Conservation (phyloP, 2,888 invertebrate genomes). For the Andrena praecox region DNA sequence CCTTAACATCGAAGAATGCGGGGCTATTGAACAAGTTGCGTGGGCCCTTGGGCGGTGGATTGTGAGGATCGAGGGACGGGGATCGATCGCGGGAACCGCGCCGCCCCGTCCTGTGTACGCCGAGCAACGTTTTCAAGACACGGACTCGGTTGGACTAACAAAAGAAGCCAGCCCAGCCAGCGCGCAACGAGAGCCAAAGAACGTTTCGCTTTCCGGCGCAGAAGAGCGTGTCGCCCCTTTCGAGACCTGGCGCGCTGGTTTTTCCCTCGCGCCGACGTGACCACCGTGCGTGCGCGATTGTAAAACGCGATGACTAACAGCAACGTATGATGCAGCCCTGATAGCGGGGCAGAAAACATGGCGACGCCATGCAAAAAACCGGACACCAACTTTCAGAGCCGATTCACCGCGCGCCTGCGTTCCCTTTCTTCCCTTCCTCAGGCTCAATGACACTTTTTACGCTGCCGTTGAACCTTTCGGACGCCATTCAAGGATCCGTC, state of each 20-base stretch:
- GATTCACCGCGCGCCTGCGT: constrained; percentile 38
- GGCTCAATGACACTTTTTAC: constrained; percentile 35
- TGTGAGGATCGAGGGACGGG: constrained; percentile 26
- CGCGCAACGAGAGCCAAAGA: constrained; percentile 54
- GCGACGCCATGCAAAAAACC: constrained; percentile 50
- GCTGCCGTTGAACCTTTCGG: neutral
- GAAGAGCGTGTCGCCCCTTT: constrained; percentile 79
- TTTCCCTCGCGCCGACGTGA: constrained; percentile 58
- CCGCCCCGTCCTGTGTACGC: neutral
- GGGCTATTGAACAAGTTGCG: constrained; percentile 17
- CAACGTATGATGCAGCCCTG: constrained; percentile 58
- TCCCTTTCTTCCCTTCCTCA: constrained; percentile 31
- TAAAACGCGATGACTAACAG: constrained; percentile 62
- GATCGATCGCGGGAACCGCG: constrained; percentile 25
- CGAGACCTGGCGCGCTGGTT: constrained; percentile 51
- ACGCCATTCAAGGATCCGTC: neutral
- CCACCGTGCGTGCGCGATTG: constrained; percentile 54
- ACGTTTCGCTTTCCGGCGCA: constrained; percentile 82
- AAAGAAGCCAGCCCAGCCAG: constrained; percentile 60
- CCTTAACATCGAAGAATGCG: neutral
- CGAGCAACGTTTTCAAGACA: constrained; percentile 41
- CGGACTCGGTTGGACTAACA: constrained; percentile 39
- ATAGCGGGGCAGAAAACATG: constrained; percentile 52
- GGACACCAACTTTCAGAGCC: constrained; percentile 41
- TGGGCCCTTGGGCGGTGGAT: neutral